A percentile compares a stretch with the other conserved stretches of the same genome.
Conservation (phyloP, 2,113 vertebrate genomes). For the Austrofundulus limnaeus region DNA sequence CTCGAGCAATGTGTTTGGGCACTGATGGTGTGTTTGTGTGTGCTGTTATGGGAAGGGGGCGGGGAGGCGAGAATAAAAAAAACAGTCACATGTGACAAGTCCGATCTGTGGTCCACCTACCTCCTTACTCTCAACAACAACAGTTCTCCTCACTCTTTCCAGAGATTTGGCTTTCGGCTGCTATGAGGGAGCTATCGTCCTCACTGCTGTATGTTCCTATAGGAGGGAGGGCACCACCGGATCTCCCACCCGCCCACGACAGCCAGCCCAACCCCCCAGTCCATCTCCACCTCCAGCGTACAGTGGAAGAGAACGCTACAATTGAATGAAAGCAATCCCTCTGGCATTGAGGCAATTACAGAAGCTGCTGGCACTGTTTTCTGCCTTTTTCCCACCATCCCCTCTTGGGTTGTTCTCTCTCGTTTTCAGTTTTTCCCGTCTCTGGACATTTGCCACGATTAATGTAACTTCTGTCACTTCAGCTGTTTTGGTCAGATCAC, state of each 20-base stretch:
- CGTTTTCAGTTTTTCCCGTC: conserved; percentile 45
- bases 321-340: conserved; percentile 77
- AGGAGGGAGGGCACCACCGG: conserved; percentile 49
- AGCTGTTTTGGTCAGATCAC: conserved; percentile 72
- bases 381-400: conserved; percentile 28
- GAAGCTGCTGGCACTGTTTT: conserved; percentile 56
- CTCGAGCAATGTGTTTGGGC: conserved; percentile 52
- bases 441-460: conserved; percentile 75
- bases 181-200: conserved; percentile 60
- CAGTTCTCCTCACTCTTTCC: conserved; percentile 25
- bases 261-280: background rate
- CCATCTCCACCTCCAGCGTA: conserved; percentile 43
- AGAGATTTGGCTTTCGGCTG: conserved; percentile 65
- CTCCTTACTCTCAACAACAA: conserved; percentile 63
- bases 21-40: conserved; percentile 32
- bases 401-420: conserved; percentile 44
- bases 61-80: conserved; percentile 29
- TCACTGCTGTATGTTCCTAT: conserved; percentile 36
- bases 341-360: conserved; percentile 76
- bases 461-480: conserved; percentile 77
- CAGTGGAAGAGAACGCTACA: conserved; percentile 62
- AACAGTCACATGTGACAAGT: conserved; percentile 70
- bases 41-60: conserved; percentile 15
- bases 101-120: conserved; percentile 71
- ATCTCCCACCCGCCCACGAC: conserved; percentile 35